Base-by-base conservation (phyloP, 2,797 vertebrate genomes). In the Cirrhinus molitorella region DNA sequence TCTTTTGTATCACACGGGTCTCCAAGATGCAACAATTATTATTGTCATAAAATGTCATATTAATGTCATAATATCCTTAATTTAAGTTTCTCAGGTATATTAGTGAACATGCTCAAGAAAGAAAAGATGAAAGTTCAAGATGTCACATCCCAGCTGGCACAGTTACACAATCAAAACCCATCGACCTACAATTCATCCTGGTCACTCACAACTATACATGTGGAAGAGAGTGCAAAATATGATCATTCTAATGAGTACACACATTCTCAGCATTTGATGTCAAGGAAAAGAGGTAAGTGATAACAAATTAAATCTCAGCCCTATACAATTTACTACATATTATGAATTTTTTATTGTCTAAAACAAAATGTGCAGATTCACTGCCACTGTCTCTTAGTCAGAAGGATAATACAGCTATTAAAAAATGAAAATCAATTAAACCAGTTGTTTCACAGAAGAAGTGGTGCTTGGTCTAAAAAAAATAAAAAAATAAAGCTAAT, bases 31-130 rank as follows among this genome's bases (percentile, higher is more conserved):
- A 81, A 88, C 9, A 3, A 80, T 59, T 23, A 25, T 23, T 21
- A 25, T 59, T 23, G 11, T 59, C 4, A 59, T 25, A 59, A 59
- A 59, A 59, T 59, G 31, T 34, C 31, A 34, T 4, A 34, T 34
- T 4, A 34, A 4, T 34, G 31, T 34, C 31, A 34, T 0, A 83
- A 21, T 7, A 88, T 93, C 94, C 94, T 96, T 97, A 92, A 94
- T 88, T 57, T 4, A 21, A n/a, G 79, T 4, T 72, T 34, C 80
- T 73, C 90, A 98, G 97, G 96, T 93, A 94, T 98, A 88, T 89
- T 99, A 3, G 94, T 98, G 61, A 95, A 91, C 89, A 97, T 97
- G 95, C 87, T 99, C 85, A 98, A 97, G 92, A 97, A 94, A 78
- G 97, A 98, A 89, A 98, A 96, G 91, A 96, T 92, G 89, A 95